phyloP scores from a whole-genome alignment of 2,888 invertebrate species.

The Conus canariensis region DNA sequence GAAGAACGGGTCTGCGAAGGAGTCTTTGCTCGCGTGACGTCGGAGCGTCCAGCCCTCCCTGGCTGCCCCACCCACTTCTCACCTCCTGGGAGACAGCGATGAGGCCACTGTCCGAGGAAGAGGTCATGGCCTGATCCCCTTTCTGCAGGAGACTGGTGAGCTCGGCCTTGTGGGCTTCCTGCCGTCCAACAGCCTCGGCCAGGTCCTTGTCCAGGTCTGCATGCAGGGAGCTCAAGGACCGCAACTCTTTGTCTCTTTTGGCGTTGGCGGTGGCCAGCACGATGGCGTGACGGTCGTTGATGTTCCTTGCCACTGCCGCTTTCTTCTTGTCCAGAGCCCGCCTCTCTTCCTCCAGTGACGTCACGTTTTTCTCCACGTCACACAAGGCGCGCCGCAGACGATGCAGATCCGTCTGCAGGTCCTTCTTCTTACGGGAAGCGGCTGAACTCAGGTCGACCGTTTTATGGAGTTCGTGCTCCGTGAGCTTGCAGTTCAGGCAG shows the following conservation, averaged over 20 bases:
- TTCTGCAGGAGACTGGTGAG: neutral
- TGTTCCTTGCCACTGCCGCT: neutral
- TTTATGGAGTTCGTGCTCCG: neutral
- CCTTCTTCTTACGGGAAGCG: neutral
- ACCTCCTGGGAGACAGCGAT: slow-evolving; percentile 14
- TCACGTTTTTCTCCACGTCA: neutral
- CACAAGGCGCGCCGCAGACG: neutral
- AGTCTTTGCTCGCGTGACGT: neutral
- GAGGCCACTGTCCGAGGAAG: neutral
- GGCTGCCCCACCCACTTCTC: neutral
- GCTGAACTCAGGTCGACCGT: neutral
- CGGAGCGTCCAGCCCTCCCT: neutral
- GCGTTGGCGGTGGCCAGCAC: neutral
- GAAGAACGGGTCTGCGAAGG: neutral
- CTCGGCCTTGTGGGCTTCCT: neutral
- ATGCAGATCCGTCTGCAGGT: neutral
- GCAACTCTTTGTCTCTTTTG: neutral
- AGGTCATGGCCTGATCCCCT: neutral
- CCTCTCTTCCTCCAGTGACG: neutral
- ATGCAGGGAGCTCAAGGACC: neutral
- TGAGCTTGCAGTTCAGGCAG: slow-evolving; percentile 9
- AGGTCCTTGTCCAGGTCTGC: neutral
- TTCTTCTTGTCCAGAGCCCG: neutral
- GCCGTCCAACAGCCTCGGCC: too few species aligned
- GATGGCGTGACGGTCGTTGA: neutral